Evolutionary conservation across 2,888 invertebrate genomes (phyloP).

Genomic region (Meteorus colon): DNA sequence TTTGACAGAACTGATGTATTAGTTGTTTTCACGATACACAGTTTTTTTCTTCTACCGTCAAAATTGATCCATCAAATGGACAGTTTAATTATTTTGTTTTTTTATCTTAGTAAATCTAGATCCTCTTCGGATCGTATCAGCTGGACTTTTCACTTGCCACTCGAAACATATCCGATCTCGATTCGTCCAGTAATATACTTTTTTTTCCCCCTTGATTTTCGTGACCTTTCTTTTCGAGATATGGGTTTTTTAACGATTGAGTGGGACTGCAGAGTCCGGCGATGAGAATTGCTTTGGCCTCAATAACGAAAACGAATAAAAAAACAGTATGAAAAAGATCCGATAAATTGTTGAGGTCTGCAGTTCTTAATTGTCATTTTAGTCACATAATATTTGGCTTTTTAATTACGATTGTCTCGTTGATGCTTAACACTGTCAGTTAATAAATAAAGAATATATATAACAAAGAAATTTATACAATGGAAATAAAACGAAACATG

Average conservation of each 20-base stretch:
- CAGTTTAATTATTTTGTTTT: conserved; percentile 16
- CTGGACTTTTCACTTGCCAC: conserved; percentile 65
- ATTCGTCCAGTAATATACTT: conserved; percentile 46
- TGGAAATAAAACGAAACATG: conserved; percentile 33
- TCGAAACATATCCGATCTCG: conserved; percentile 50
- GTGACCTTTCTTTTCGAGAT: conserved; percentile 20
- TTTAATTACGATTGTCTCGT: conserved; percentile 35
- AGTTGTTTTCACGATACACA: conserved; percentile 17
- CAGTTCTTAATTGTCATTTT: conserved; percentile 14
- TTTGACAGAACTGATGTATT: conserved; percentile 29
- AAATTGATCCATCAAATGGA: conserved; percentile 25
- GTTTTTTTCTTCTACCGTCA: conserved; percentile 9
- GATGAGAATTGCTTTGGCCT: conserved; percentile 36
- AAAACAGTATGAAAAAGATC: conserved; percentile 14
- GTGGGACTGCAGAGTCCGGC: conserved; percentile 70
- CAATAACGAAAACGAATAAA: conserved; percentile 25
- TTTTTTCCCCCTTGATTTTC: conserved; percentile 32
- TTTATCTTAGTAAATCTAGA: conserved; percentile 26
- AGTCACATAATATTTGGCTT: conserved; percentile 48
- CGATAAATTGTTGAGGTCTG: conserved; percentile 2
- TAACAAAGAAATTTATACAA: conserved; percentile 26
- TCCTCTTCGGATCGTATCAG: conserved; percentile 33
- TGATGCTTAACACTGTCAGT: conserved; percentile 7
- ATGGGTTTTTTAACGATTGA: conserved; percentile 52
- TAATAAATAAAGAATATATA: background rate